Conservation (phyloP, 2,888 invertebrate genomes). For the Athrips mouffetella region DNA sequence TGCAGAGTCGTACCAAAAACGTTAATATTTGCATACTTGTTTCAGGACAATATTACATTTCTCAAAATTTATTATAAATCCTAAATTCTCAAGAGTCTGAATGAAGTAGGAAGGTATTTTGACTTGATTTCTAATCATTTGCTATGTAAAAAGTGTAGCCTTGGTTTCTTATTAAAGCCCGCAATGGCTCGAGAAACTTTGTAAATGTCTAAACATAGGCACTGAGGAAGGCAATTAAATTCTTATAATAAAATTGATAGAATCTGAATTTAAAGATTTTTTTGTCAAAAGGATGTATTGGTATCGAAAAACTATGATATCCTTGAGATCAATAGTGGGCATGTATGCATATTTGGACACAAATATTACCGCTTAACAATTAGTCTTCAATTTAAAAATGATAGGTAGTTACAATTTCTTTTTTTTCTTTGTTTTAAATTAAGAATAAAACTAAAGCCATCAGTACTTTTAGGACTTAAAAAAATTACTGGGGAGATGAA, state of each 20-base stretch:
- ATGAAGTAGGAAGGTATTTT: not conserved
- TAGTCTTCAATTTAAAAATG: not conserved
- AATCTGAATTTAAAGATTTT: slow-evolving; percentile 7
- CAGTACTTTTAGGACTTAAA: not conserved
- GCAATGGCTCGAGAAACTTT: slow-evolving; percentile 5
- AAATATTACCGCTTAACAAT: too few species aligned
- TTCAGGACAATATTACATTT: not conserved
- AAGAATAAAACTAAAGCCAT: slow-evolving; percentile 4
- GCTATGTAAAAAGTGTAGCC: not conserved
- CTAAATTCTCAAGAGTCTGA: not conserved
- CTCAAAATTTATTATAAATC: not conserved
- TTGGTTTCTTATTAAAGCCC: not conserved
- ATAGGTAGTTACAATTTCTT: not conserved
- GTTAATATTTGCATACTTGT: not conserved
- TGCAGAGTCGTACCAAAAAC: too few species aligned
- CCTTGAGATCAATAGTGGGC: too few species aligned
- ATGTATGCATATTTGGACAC: too few species aligned
- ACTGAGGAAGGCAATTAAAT: slow-evolving; percentile 8
- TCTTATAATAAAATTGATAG: slow-evolving; percentile 3
- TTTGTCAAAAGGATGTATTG: slow-evolving; percentile 4
- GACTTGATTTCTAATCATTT: not conserved
- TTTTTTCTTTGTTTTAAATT: slow-evolving; percentile 7
- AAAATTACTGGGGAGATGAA: not conserved
- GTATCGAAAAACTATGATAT: not conserved
- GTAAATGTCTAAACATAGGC: slow-evolving; percentile 9